phyloP scores from a whole-genome alignment of 2,113 vertebrate species.

The Thermophis baileyi region DNA sequence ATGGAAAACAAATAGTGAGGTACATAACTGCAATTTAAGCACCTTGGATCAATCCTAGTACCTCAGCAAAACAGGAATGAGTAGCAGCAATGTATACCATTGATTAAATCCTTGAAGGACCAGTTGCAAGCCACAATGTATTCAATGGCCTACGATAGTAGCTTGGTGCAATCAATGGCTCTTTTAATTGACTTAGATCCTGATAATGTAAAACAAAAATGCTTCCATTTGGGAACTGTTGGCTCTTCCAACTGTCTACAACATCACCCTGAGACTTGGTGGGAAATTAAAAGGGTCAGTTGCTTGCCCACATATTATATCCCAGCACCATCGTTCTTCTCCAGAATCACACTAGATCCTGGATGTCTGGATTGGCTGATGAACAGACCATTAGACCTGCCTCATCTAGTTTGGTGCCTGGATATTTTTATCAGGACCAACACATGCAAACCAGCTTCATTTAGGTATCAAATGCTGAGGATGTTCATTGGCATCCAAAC shows the following conservation, averaged over 20 bases:
- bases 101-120: background rate
- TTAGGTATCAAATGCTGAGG: background rate
- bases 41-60: background rate
- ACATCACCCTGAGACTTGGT: too few species aligned
- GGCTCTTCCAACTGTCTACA: background rate
- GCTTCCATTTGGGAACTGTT: background rate
- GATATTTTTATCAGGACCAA: background rate
- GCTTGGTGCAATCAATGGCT: background rate
- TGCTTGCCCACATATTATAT: too few species aligned
- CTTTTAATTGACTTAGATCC: background rate
- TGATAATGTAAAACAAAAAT: background rate
- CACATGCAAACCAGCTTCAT: background rate
- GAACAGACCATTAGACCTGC: background rate
- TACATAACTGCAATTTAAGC: background rate
- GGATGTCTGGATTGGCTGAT: background rate
- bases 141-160: background rate
- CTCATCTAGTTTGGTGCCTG: background rate
- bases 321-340: background rate
- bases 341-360: background rate
- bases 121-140: background rate
- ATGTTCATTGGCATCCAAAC: background rate
- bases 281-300: too few species aligned
- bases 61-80: background rate
- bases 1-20: background rate
- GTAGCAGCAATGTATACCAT: background rate